Evolutionary conservation across 2,888 invertebrate genomes (phyloP).

Genomic region (Drosophila yooni): DNA sequence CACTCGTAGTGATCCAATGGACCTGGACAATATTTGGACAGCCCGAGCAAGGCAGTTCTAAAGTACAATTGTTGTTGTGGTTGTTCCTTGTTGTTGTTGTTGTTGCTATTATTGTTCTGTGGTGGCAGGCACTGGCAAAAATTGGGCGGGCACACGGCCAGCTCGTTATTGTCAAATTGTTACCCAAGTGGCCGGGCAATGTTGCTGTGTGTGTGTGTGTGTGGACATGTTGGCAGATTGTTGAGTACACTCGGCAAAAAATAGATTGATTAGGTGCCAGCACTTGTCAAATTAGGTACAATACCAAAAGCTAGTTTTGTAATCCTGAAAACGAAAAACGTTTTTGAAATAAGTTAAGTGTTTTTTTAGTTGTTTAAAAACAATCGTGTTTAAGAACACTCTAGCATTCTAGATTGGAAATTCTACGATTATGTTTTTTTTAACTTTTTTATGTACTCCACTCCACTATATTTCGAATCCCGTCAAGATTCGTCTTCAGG

Average conservation of each 20-base stretch:
- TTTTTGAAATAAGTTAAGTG: neutral
- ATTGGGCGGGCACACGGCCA: conserved; percentile 71
- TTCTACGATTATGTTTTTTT: neutral
- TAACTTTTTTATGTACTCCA: neutral
- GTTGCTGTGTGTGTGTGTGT: conserved; percentile 13
- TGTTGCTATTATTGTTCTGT: conserved; percentile 42
- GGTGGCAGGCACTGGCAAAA: conserved; percentile 53
- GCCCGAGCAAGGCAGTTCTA: conserved; percentile 61
- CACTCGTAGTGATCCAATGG: conserved; percentile 50
- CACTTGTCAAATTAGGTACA: neutral
- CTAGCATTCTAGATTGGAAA: neutral
- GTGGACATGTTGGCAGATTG: conserved; percentile 64
- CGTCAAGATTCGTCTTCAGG: neutral
- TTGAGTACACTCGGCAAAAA: conserved; percentile 27
- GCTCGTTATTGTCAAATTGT: conserved; percentile 80
- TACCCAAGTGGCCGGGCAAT: conserved; percentile 48
- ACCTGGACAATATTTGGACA: conserved; percentile 76
- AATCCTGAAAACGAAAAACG: neutral
- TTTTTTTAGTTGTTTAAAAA: neutral
- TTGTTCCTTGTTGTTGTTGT: conserved; percentile 17
- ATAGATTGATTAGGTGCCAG: neutral
- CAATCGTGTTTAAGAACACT: neutral
- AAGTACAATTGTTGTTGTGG: conserved; percentile 66
- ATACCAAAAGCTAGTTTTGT: neutral
- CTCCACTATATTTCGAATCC: neutral